Conservation (phyloP, 2,797 vertebrate genomes). For the Pseudotriccus pelzelni region DNA sequence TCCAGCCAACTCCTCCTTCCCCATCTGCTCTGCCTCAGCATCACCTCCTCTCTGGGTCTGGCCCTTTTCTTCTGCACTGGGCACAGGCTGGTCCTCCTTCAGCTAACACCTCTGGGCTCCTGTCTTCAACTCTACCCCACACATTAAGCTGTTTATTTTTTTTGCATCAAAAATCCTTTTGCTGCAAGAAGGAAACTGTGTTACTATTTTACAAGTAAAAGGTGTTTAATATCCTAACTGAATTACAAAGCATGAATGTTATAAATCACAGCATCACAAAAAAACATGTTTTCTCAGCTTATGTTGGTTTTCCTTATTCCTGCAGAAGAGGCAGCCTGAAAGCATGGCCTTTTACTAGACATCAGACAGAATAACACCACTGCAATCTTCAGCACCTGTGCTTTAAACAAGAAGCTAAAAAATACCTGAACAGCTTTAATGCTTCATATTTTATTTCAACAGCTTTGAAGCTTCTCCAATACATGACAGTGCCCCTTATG, state of each 20-base stretch:
- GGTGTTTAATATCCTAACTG: conserved; percentile 1
- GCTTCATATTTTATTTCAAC: conserved; percentile 72
- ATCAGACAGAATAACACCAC: conserved; percentile 62
- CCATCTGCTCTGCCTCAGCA: not conserved
- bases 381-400: conserved; percentile 41
- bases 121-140: not conserved
- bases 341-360: conserved; percentile 22
- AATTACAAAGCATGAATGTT: not conserved
- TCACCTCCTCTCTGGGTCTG: not conserved
- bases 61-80: not conserved
- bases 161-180: not conserved
- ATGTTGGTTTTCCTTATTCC: conserved; percentile 38
- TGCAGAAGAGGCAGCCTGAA: not conserved
- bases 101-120: not conserved
- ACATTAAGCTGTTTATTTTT: rapidly evolving
- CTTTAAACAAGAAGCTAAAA: conserved; percentile 66
- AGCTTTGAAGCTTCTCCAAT: conserved; percentile 61
- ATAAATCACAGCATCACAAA: conserved; percentile 5
- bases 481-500: conserved; percentile 49
- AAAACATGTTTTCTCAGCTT: conserved; percentile 5
- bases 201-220: not conserved
- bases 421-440: conserved; percentile 63
- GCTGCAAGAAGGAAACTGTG: not conserved
- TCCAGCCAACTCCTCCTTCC: not conserved
- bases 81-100: not conserved